Evolutionary conservation across 2,113 vertebrate genomes (phyloP).

Genomic region (Caranx ignobilis): DNA sequence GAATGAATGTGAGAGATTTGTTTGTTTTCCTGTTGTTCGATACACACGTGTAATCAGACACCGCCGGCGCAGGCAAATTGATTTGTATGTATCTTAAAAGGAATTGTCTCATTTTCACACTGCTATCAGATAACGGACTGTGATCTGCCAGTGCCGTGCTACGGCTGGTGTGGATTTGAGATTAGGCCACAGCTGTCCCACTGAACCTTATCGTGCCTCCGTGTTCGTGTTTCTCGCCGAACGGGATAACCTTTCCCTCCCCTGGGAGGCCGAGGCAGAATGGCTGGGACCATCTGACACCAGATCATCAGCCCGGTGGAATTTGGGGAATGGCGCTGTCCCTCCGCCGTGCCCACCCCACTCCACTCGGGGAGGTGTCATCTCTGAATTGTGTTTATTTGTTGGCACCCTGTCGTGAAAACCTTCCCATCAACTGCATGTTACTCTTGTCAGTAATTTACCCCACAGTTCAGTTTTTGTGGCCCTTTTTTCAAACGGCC

Average conservation of each 20-base stretch:
- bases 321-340: conserved; percentile 84
- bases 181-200: conserved; percentile 80
- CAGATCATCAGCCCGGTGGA: conserved; percentile 79
- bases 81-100: conserved; percentile 72
- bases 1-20: neutral
- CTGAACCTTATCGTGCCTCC: conserved; percentile 68
- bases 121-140: conserved; percentile 75
- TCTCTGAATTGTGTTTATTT: conserved; percentile 96
- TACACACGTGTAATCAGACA: conserved; percentile 20
- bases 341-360: conserved; percentile 52
- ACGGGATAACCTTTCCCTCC: conserved; percentile 77
- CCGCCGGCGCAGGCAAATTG: conserved; percentile 34
- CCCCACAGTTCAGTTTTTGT: conserved; percentile 76
- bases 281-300: conserved; percentile 79
- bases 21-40: neutral
- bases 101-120: conserved; percentile 77
- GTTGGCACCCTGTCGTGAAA: conserved; percentile 94
- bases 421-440: conserved; percentile 91
- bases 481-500: conserved; percentile 59
- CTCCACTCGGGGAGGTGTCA: conserved; percentile 70
- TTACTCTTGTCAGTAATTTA: conserved; percentile 93
- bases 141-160: conserved; percentile 57
- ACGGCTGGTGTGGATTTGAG: conserved; percentile 76
- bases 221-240: conserved; percentile 74
- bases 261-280: conserved; percentile 56